A percentile compares a stretch with the other conserved stretches of the same genome.
Evolutionary conservation across 2,888 invertebrate genomes (phyloP).

Genomic region (Gari tellinella): DNA sequence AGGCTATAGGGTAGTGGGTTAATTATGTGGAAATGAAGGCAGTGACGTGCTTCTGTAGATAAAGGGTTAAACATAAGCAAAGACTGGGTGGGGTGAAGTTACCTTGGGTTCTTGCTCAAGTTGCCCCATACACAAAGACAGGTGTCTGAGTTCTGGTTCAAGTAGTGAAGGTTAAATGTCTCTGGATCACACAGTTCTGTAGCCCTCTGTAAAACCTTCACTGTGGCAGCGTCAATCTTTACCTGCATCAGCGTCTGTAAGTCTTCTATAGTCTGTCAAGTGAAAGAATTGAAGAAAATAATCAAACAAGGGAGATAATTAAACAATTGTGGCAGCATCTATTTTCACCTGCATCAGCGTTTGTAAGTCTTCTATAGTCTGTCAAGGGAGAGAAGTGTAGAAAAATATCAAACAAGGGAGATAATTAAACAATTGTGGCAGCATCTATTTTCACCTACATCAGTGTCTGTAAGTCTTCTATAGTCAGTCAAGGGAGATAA

Average conservation of each 20-base stretch:
- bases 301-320: too few species aligned
- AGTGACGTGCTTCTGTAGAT: too few species aligned
- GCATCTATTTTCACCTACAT: slow-evolving; percentile 80
- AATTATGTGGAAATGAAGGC: too few species aligned
- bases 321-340: slow-evolving; percentile 79
- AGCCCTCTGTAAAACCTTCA: slow-evolving; percentile 79
- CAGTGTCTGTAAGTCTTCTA: slow-evolving; percentile 79
- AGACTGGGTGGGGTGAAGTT: slow-evolving; percentile 24
- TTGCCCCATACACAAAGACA: slow-evolving; percentile 84
- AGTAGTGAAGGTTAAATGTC: slow-evolving; percentile 82
- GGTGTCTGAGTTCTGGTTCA: slow-evolving; percentile 74
- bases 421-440: too few species aligned
- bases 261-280: slow-evolving; percentile 73
- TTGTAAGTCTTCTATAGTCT: slow-evolving; percentile 79
- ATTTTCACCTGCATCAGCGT: slow-evolving; percentile 78
- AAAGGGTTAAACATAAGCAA: neutral
- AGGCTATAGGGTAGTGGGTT: too few species aligned
- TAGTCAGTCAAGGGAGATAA: too few species aligned
- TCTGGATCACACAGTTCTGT: slow-evolving; percentile 80
- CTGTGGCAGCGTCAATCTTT: slow-evolving; percentile 81
- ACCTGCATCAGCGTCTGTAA: slow-evolving; percentile 79
- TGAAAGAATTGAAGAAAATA: too few species aligned
- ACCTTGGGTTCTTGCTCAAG: slow-evolving; percentile 84
- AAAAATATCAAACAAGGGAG: too few species aligned
- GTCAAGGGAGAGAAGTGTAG: too few species aligned